Evolutionary conservation across 2,797 vertebrate genomes (phyloP).

Genomic region (Astyanax mexicanus): DNA sequence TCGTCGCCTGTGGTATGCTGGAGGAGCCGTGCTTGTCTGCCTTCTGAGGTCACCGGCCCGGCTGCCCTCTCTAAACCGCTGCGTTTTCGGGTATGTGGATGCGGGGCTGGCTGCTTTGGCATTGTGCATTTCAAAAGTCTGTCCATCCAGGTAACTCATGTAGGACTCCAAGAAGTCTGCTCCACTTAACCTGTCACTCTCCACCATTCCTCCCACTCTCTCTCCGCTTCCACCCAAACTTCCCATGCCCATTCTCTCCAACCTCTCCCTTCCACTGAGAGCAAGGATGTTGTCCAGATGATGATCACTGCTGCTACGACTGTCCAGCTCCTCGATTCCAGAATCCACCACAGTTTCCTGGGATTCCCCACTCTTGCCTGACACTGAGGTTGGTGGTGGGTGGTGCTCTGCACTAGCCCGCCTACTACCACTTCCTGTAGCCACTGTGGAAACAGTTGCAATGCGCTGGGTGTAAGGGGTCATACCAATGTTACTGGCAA

Average conservation of each 20-base stretch:
- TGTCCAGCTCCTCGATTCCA: conserved; percentile 93
- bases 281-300: conserved; percentile 90
- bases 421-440: conserved; percentile 60
- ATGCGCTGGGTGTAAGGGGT: conserved; percentile 67
- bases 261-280: conserved; percentile 76
- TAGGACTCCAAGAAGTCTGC: conserved; percentile 90
- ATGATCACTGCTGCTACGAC: conserved; percentile 92
- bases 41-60: conserved; percentile 70
- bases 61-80: conserved; percentile 76
- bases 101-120: conserved; percentile 75
- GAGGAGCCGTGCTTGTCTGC: conserved; percentile 78
- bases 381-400: conserved; percentile 65
- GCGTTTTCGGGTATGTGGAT: conserved; percentile 81
- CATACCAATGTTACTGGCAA: conserved; percentile 60
- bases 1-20: conserved; percentile 76
- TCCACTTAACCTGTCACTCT: conserved; percentile 70
- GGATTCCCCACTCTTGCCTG: conserved; percentile 86
- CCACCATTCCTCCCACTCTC: conserved; percentile 69
- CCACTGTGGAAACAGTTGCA: conserved; percentile 64
- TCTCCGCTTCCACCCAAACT: conserved; percentile 66
- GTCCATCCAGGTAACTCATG: conserved; percentile 92
- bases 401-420: conserved; percentile 80
- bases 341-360: conserved; percentile 87
- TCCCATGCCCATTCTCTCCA: conserved; percentile 77
- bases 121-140: conserved; percentile 88